A percentile compares a stretch with the other conserved stretches of the same genome.
Conservation (phyloP, 2,113 vertebrate species). For the Notarius lentiginosus region DNA sequence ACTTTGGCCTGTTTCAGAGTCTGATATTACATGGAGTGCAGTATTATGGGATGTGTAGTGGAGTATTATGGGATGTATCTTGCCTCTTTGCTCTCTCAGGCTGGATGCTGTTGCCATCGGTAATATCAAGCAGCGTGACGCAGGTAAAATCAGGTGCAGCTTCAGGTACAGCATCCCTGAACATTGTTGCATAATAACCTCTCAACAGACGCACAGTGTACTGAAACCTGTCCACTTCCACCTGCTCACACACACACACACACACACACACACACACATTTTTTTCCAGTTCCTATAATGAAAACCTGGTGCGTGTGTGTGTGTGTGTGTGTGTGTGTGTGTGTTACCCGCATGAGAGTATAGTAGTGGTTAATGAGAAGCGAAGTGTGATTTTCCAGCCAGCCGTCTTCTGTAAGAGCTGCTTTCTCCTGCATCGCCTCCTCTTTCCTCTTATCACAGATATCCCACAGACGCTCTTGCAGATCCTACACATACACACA, state of each 20-base stretch:
- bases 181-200: constrained; percentile 84
- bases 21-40: background rate
- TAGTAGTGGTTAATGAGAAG: constrained; percentile 82
- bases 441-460: constrained; percentile 80
- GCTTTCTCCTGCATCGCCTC: constrained; percentile 77
- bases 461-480: constrained; percentile 83
- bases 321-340: constrained; percentile 13
- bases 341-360: constrained; percentile 82
- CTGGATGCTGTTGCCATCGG: background rate
- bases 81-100: constrained; percentile 30
- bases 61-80: constrained; percentile 37
- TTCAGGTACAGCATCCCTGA: constrained; percentile 66
- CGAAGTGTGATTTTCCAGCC: constrained; percentile 75
- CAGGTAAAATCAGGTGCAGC: constrained; percentile 59
- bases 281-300: background rate
- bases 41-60: background rate
- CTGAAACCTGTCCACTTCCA: constrained; percentile 85
- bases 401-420: constrained; percentile 72
- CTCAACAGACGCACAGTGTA: constrained; percentile 77
- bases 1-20: background rate
- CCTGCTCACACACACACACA: constrained; percentile 67
- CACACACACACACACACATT: background rate
- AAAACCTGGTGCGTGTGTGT: background rate
- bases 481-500: constrained; percentile 74
- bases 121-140: constrained; percentile 72